Conservation (phyloP, 1,140 invertebrate species). For the Drosophila insularis region DNA sequence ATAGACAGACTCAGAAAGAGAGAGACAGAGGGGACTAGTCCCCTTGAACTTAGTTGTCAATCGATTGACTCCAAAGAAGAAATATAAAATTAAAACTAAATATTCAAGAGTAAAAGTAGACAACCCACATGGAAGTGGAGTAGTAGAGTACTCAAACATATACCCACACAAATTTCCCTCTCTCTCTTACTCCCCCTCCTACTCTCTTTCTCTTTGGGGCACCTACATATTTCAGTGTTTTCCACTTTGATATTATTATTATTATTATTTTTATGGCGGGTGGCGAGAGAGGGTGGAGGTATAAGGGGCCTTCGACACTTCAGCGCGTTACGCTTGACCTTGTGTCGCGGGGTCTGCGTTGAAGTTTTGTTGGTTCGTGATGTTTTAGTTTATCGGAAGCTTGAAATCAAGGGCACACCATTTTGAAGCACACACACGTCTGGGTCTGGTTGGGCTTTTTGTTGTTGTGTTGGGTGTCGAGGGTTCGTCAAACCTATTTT, state of each 20-base stretch:
- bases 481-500: slow-evolving; percentile 37
- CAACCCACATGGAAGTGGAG: slow-evolving; percentile 21
- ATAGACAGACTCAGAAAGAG: neutral
- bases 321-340: slow-evolving; percentile 51
- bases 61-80: slow-evolving; percentile 32
- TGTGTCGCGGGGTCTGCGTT: slow-evolving; percentile 20
- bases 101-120: neutral
- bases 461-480: too few species aligned
- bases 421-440: slow-evolving; percentile 21
- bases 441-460: slow-evolving; percentile 17
- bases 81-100: slow-evolving; percentile 5
- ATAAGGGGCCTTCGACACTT: neutral
- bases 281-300: too few species aligned
- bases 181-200: neutral
- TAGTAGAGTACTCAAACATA: slow-evolving; percentile 8
- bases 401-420: slow-evolving; percentile 57
- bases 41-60: slow-evolving; percentile 45
- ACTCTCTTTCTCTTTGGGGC: neutral
- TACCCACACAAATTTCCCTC: neutral
- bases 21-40: neutral
- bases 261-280: neutral
- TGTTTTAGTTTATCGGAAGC: slow-evolving; percentile 67
- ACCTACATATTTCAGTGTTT: slow-evolving; percentile 17
- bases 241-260: neutral
- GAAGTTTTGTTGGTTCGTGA: slow-evolving; percentile 49